Evolutionary conservation across 92 coral and sea anemone genomes (phyloP).

Genomic region (Epizoanthus scotinus): DNA sequence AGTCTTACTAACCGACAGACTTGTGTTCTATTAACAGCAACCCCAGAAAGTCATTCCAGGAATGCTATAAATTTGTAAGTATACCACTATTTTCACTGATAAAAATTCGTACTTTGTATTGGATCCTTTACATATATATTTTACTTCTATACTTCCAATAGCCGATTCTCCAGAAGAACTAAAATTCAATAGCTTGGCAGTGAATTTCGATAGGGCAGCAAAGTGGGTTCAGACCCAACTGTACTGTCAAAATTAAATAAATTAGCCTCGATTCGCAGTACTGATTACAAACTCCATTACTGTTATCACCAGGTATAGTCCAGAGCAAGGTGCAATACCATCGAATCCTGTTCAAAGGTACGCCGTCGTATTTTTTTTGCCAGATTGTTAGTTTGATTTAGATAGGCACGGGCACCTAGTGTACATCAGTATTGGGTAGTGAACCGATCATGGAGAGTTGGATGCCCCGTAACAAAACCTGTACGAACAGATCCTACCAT

Average conservation of each 20-base stretch:
- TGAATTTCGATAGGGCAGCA: too few species aligned
- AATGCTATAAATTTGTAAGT: conserved; percentile 50
- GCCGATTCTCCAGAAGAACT: too few species aligned
- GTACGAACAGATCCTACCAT: too few species aligned
- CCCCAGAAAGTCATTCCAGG: conserved; percentile 32
- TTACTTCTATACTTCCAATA: too few species aligned
- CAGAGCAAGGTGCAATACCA: not conserved
- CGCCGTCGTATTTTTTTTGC: not conserved
- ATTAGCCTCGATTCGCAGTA: too few species aligned
- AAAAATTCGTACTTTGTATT: not conserved
- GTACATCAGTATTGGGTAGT: too few species aligned
- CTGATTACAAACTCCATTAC: not conserved
- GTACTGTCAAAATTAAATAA: too few species aligned
- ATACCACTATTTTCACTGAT: not conserved
- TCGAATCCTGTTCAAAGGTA: conserved; percentile 14
- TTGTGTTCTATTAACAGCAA: conserved; percentile 1
- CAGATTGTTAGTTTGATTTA: not conserved
- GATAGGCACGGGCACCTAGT: not conserved
- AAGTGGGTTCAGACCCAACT: too few species aligned
- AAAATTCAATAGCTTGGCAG: too few species aligned
- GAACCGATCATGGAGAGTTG: too few species aligned
- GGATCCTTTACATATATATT: too few species aligned
- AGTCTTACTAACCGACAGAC: not conserved
- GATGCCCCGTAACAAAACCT: too few species aligned
- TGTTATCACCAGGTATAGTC: conserved; percentile 5